Percentiles rank a stretch among this genome's conserved stretches.
Evolutionary conservation across 2,113 vertebrate genomes (phyloP).

Genomic region (Urocolius indicus): DNA sequence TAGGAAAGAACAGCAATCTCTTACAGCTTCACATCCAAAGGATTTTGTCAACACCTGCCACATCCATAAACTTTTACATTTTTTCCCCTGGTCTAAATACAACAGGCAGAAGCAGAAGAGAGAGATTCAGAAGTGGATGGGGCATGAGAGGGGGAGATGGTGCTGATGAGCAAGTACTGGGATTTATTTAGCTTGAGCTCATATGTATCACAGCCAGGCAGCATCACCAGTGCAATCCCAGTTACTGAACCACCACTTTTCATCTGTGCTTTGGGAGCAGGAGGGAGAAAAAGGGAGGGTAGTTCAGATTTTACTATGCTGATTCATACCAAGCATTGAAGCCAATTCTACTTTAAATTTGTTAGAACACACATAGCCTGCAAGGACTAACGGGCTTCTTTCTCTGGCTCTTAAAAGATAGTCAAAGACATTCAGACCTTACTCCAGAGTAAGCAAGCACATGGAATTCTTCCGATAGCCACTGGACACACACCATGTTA

Average conservation of each 20-base stretch:
- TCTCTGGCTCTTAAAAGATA: not conserved
- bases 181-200: not conserved
- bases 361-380: not conserved
- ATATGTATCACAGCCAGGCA: not conserved
- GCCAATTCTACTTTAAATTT: not conserved
- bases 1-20: not conserved
- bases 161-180: not conserved
- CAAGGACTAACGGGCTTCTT: not conserved
- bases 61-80: not conserved
- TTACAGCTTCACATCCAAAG: not conserved
- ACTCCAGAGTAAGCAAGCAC: not conserved
- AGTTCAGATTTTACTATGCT: not conserved
- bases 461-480: not conserved
- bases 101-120: not conserved
- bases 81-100: not conserved
- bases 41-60: not conserved
- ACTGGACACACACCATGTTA: not conserved
- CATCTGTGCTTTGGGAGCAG: not conserved
- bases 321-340: not conserved
- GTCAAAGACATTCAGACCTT: not conserved
- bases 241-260: not conserved
- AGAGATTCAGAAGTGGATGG: not conserved
- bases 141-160: not conserved
- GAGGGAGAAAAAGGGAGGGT: not conserved
- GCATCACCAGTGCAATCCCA: not conserved